phyloP scores from a whole-genome alignment of 2,797 vertebrate species.

The Meda fulgida region DNA sequence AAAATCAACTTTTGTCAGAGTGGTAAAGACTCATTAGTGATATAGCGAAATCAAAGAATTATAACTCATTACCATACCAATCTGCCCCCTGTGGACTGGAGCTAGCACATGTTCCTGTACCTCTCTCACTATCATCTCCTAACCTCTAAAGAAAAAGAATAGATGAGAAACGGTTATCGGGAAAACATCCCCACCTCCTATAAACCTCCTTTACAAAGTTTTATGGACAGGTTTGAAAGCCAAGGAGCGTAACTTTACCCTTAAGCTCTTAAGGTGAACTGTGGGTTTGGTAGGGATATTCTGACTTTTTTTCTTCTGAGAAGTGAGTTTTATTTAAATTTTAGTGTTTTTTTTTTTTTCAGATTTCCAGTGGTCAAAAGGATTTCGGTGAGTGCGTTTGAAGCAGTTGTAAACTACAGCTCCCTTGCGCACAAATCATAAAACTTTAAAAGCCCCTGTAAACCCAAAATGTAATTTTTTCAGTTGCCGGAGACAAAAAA shows the following conservation, averaged over 20 bases:
- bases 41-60: slow-evolving; percentile 42
- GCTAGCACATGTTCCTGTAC: slow-evolving; percentile 20
- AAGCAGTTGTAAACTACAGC: slow-evolving; percentile 41
- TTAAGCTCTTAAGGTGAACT: not conserved
- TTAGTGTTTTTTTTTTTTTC: not conserved
- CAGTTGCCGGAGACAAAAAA: slow-evolving; percentile 29
- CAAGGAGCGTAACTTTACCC: not conserved
- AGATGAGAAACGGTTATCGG: slow-evolving; percentile 11
- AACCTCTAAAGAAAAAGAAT: slow-evolving; percentile 36
- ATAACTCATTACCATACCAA: slow-evolving; percentile 55
- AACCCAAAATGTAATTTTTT: slow-evolving; percentile 52
- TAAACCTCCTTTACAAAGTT: slow-evolving; percentile 30
- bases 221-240: slow-evolving; percentile 11
- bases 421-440: slow-evolving; percentile 19
- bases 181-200: not conserved
- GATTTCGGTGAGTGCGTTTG: slow-evolving; percentile 27
- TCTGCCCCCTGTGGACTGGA: slow-evolving; percentile 45
- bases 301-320: not conserved
- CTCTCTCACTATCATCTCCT: slow-evolving; percentile 36
- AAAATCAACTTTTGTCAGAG: slow-evolving; percentile 33
- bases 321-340: slow-evolving; percentile 4
- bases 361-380: not conserved
- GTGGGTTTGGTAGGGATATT: not conserved
- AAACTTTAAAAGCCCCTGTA: slow-evolving; percentile 50
- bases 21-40: slow-evolving; percentile 45